Base-by-base conservation (phyloP, 2,797 vertebrate species). In the Hirundo rustica region DNA sequence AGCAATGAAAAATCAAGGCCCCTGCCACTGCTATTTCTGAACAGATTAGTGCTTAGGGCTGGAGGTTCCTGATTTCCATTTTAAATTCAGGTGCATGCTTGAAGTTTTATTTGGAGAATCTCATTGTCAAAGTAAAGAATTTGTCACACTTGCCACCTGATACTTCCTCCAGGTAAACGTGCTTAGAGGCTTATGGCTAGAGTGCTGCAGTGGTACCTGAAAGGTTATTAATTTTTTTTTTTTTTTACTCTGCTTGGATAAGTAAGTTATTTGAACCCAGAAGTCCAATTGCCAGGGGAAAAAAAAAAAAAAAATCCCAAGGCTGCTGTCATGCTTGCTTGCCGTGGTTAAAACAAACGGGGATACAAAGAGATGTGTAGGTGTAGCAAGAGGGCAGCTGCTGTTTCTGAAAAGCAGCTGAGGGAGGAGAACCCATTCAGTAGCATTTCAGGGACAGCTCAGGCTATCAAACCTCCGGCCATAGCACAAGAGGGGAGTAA, bases 1-100 rank as follows among this genome's bases (percentile, higher is more conserved):
- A 80, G 48, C 90, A 92, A 80, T 65, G 80, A 96, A 85, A 88
- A 96, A 90, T 65, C 55, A 73, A 81, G 81, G 72, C 19, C 55
- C 38, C 62, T 58, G 60, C 62, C 26, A 17, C 11, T 25, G 26
- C 42, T 89, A 20, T 72, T 92, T 89, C 78, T 90, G 86, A 88
- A 77, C n/a, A 45, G 42, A 54, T 78, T 72, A 70, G 65, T 89
- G 81, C 67, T 81, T 51, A 81, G 23, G 32, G 54, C 50, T 86
- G 21, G 50, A 44, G 26, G 29, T 64, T 40, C 34, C 60, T 26
- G 13, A 45, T 32, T 73, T 85, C 38, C 53, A 34, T 86, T 94
- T 81, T 67, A 68, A 79, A 95, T 73, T 47, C 65, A 80, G 20
- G 16, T 62, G 32, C 38, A 29, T 11, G 32, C 71, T 80, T 62